Conservation (phyloP, 2,888 invertebrate genomes). For the Polymixis lichenea region DNA sequence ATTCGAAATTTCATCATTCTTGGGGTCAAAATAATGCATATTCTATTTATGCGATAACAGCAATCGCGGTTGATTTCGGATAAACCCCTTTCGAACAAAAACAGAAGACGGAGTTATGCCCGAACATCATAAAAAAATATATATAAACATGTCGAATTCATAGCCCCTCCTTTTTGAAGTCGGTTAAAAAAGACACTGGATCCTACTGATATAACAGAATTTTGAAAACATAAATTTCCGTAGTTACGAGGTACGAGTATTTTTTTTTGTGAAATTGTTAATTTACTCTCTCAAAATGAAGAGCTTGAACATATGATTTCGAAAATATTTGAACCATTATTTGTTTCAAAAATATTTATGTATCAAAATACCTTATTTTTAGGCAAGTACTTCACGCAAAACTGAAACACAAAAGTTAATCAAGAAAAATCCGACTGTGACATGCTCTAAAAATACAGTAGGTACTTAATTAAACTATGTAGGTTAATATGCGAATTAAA, state of each 20-base stretch:
- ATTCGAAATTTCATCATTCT: too few species aligned
- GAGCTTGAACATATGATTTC: not conserved
- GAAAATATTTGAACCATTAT: not conserved
- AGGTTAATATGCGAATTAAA: not conserved
- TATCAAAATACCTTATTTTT: not conserved
- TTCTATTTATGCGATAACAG: too few species aligned
- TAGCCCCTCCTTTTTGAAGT: too few species aligned
- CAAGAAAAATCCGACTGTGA: not conserved
- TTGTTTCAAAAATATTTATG: not conserved
- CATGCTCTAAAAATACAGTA: not conserved
- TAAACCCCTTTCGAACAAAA: too few species aligned
- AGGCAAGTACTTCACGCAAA: not conserved
- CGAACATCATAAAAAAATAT: too few species aligned
- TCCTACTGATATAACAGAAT: not conserved
- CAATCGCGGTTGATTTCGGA: too few species aligned
- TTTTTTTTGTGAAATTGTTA: accelerated
- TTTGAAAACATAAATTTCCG: too few species aligned
- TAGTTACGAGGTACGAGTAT: too few species aligned
- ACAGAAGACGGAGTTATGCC: too few species aligned
- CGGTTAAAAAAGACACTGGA: not conserved
- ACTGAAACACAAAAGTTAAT: not conserved
- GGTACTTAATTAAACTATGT: not conserved
- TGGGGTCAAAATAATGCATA: too few species aligned
- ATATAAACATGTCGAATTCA: too few species aligned
- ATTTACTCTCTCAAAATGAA: too few species aligned